These are phyloP conservation scores for Lacerta agilis DNA, from an alignment of 2,797 vertebrate genomes.

Conservation along the genomic window DNA sequence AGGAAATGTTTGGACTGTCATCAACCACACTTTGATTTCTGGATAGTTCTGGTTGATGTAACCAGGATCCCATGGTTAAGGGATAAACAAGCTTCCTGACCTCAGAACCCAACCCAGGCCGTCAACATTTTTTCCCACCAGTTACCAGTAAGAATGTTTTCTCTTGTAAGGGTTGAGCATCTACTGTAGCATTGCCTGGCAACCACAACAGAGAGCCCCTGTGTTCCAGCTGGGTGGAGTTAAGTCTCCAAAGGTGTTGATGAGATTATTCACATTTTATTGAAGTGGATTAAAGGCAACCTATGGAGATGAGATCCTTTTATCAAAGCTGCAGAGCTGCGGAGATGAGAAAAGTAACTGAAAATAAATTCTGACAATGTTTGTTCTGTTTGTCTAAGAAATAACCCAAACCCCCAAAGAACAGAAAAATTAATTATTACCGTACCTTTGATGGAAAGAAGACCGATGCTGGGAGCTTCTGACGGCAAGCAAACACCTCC, in stretches of 20 bases:
- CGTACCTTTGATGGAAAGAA: slow-evolving; percentile 34
- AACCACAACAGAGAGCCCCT: slow-evolving; percentile 3
- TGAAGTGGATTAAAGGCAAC: slow-evolving; percentile 36
- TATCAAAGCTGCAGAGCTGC: slow-evolving; percentile 18
- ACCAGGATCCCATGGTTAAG: too few species aligned
- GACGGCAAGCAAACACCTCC: slow-evolving; percentile 23
- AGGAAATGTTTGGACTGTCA: too few species aligned
- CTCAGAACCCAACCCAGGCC: rapidly evolving
- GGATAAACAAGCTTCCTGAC: background rate
- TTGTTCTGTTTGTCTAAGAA: background rate
- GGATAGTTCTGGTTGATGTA: background rate
- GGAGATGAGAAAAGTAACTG: slow-evolving; percentile 18
- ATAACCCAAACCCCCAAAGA: slow-evolving; percentile 23
- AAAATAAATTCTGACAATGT: slow-evolving; percentile 35
- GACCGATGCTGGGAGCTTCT: slow-evolving; percentile 22
- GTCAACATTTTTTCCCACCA: background rate
- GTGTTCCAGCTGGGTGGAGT: background rate
- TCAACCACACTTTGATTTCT: background rate
- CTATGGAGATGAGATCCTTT: slow-evolving; percentile 18
- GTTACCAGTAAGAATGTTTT: background rate
- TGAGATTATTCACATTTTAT: slow-evolving; percentile 1
- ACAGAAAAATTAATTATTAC: slow-evolving; percentile 49
- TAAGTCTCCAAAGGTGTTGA: slow-evolving; percentile 10
- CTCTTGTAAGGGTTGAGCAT: background rate
- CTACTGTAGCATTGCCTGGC: background rate